phyloP scores from a whole-genome alignment of 2,888 invertebrate genomes.

The Petrolisthes cinctipes region DNA sequence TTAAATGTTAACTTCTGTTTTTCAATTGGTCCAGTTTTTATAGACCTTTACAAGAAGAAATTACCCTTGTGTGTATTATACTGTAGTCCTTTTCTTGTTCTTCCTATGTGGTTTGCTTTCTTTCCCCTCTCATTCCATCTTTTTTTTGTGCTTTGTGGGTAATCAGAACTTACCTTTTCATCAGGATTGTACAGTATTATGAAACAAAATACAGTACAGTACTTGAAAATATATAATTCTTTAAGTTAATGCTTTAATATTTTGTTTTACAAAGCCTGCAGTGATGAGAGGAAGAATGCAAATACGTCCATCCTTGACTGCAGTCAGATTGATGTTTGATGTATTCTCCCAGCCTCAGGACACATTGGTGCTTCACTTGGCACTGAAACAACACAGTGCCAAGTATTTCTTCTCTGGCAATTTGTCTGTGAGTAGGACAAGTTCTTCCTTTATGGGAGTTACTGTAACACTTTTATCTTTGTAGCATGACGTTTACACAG shows the following conservation, averaged over 20 bases:
- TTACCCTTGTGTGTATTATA: no score
- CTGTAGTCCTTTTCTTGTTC: no score
- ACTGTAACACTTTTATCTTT: no score
- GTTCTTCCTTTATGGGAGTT: neutral
- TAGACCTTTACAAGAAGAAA: no score
- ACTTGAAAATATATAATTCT: neutral
- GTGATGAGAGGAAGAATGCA: slow-evolving; percentile 19
- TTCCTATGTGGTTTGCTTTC: no score
- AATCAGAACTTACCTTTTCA: no score
- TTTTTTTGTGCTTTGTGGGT: no score
- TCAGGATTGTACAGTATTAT: neutral
- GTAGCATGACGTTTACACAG: no score
- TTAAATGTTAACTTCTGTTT: no score
- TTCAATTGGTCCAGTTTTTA: no score
- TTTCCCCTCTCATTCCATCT: no score
- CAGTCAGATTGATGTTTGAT: slow-evolving; percentile 16
- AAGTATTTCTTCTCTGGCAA: slow-evolving; percentile 28
- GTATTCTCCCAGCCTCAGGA: slow-evolving; percentile 29
- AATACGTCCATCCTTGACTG: neutral
- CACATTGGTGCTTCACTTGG: slow-evolving; percentile 19
- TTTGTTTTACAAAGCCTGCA: neutral
- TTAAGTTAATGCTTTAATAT: neutral
- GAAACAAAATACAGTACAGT: neutral
- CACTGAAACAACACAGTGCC: slow-evolving; percentile 32
- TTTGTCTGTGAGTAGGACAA: slow-evolving; percentile 12